Base-by-base conservation (phyloP, 2,888 invertebrate species). In the Epinotia demarniana region DNA sequence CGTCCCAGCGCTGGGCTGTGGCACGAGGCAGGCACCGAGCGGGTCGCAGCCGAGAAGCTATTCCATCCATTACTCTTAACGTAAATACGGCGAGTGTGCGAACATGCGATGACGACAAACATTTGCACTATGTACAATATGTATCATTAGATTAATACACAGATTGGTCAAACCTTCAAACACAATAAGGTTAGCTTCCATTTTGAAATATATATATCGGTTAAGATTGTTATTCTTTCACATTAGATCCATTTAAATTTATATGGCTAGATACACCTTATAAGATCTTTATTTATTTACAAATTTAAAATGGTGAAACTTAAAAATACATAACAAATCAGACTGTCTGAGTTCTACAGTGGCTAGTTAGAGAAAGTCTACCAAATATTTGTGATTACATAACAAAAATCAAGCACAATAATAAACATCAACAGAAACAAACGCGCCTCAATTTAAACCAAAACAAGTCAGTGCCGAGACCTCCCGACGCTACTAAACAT, bases 241-340 rank as follows among this genome's bases (percentile, higher is more conserved):
- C 67, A 61, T 72, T 61, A 60, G 70, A 71, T 66, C 66, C 71
- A 67, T 46, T 75, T 75, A 33, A 67, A 62, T 72, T 67, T 72
- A 79, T 82, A 88, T 85, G 87, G 85, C 85, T 87, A 86, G 86
- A 86, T 86, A 87, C 84, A 87, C 84, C 86, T 88, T 87, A 87
- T 80, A 88, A 90, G 89, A 90, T 90, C 88, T 89, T 87, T 81
- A 87, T 87, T 86, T 92, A 92, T 92, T 88, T 91, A 91, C 90
- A 92, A 78, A 87, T 87, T 67, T 84, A 86, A 86, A 89, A 88
- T 87, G 89, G 88, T 92, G 90, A 88, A 91, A 91, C 93, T 93
- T 93, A 93, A 91, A 93, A 93, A 90, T 93, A 93, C 88, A 90
- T 93, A 93, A 94, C 93, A 94, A 93, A 89, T 90, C 81, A 92